Conservation (phyloP, 2,113 vertebrate species). For the Chaetodon auriga region DNA sequence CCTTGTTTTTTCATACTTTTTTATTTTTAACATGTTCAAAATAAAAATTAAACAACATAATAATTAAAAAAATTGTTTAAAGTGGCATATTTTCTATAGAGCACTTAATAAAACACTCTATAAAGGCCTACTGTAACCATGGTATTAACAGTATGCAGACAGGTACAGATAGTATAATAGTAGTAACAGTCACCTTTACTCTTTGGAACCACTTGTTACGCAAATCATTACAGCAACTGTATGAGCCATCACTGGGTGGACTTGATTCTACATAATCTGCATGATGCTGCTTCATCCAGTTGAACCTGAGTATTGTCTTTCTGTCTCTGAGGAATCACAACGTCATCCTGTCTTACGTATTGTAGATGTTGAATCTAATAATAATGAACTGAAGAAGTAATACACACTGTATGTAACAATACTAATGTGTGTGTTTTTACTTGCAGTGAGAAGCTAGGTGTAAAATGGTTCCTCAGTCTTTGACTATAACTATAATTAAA, state of each 20-base stretch:
- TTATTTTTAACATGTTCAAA: no score
- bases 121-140: background rate
- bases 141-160: background rate
- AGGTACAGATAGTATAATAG: background rate
- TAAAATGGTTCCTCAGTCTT: background rate
- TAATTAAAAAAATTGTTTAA: no score
- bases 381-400: slow-evolving; percentile 44
- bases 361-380: slow-evolving; percentile 40
- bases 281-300: background rate
- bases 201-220: background rate
- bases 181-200: background rate
- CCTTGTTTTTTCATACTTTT: no score
- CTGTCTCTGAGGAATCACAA: background rate
- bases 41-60: no score
- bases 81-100: no score
- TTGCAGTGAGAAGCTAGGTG: background rate
- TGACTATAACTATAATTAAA: background rate
- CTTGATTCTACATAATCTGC: slow-evolving; percentile 16
- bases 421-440: background rate
- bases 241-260: background rate
- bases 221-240: background rate
- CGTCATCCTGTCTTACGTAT: slow-evolving; percentile 17
- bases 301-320: background rate
- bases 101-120: background rate
- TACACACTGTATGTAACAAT: background rate